These are phyloP conservation scores for Spisula subtruncata DNA, from an alignment of 2,888 invertebrate genomes.

Conservation along the genomic window DNA sequence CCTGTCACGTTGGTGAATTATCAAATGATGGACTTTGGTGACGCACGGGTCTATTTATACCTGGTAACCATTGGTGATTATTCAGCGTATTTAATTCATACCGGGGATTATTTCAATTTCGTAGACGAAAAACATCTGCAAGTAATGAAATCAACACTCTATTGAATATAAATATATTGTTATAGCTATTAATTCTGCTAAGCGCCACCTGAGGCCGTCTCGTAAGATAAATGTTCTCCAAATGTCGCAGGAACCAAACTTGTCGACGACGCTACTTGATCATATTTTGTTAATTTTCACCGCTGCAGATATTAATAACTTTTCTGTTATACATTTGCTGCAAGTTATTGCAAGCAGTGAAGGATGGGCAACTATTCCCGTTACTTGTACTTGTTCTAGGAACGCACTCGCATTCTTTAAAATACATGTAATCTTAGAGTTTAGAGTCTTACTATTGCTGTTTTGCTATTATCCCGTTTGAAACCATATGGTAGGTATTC, in stretches of 20 bases:
- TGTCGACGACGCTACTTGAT: background rate
- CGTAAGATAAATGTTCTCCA: background rate
- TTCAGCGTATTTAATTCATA: background rate
- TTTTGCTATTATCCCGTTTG: too few species aligned
- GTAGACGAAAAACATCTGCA: background rate
- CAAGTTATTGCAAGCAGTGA: background rate
- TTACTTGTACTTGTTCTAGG: too few species aligned
- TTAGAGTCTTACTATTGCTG: too few species aligned
- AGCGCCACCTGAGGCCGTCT: background rate
- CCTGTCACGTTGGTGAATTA: too few species aligned
- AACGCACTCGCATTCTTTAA: too few species aligned
- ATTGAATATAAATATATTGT: background rate
- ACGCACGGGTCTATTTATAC: background rate
- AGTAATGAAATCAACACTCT: background rate
- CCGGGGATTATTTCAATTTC: background rate
- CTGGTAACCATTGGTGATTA: background rate
- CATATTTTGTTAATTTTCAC: background rate
- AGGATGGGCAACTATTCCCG: background rate
- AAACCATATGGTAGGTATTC: too few species aligned
- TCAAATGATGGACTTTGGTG: too few species aligned
- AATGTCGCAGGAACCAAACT: background rate
- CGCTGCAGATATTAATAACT: background rate
- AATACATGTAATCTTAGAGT: too few species aligned
- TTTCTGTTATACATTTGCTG: too few species aligned
- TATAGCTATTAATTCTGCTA: conserved; percentile 9